phyloP scores from a whole-genome alignment of 2,797 vertebrate species.

The Protonibea diacanthus region DNA sequence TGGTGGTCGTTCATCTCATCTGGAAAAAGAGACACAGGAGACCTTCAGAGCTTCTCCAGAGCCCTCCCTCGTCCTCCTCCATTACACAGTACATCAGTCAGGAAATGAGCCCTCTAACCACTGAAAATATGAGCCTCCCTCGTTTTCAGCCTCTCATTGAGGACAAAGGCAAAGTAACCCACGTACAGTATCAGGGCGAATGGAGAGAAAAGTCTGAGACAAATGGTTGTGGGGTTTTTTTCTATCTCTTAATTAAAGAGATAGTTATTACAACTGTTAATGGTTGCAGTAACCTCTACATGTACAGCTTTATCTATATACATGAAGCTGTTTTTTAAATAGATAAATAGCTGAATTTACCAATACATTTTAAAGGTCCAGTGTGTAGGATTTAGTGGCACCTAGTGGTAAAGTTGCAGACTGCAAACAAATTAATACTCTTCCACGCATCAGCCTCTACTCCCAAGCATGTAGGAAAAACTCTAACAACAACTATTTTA shows the following conservation, averaged over 20 bases:
- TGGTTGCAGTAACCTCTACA: neutral
- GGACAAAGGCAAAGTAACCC: conserved; percentile 20
- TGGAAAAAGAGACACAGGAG: conserved; percentile 76
- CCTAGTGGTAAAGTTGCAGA: too few relatives aligned
- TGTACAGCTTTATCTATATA: neutral
- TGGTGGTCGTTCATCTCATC: conserved; percentile 99
- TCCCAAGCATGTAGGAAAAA: too few relatives aligned
- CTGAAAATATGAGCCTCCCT: conserved; percentile 21
- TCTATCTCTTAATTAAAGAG: neutral
- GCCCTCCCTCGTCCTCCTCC: conserved; percentile 28
- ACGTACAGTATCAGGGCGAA: neutral
- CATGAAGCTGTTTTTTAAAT: neutral
- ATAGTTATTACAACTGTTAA: conserved; percentile 37
- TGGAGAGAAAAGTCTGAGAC: neutral
- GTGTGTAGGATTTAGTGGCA: too few relatives aligned
- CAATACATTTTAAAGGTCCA: too few relatives aligned
- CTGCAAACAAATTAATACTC: too few relatives aligned
- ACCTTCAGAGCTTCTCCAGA: conserved; percentile 52
- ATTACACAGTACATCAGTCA: conserved; percentile 50
- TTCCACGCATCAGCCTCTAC: too few relatives aligned
- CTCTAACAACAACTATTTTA: too few relatives aligned
- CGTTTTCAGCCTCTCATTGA: conserved; percentile 24
- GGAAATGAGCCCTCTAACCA: conserved; percentile 43
- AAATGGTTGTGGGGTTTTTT: neutral
- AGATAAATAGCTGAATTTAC: neutral